Percentiles rank a stretch among this genome's conserved stretches.
phyloP scores from a whole-genome alignment of 2,113 vertebrate genomes.

The Stigmatopora argus region DNA sequence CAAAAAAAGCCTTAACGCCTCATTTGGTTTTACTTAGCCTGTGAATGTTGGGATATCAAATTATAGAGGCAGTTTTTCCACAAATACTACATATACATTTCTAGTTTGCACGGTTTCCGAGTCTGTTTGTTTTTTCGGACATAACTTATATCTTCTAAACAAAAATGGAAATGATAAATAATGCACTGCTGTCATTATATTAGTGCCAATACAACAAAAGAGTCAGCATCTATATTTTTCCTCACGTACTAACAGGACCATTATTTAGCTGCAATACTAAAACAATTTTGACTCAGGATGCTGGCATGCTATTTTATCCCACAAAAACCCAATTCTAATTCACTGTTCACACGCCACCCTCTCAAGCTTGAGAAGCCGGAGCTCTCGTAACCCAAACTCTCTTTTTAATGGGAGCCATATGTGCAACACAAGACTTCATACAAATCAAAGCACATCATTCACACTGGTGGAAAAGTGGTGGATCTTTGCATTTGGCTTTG shows the following conservation, averaged over 20 bases:
- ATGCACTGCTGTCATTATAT: slow-evolving; percentile 1
- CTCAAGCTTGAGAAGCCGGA: slow-evolving; percentile 29
- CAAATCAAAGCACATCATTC: slow-evolving; percentile 44
- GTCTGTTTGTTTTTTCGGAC: neutral
- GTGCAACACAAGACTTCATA: slow-evolving; percentile 33
- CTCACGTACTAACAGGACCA: slow-evolving; percentile 16
- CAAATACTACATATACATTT: neutral
- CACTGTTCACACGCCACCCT: slow-evolving; percentile 53
- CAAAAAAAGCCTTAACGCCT: no score
- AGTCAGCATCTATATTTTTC: slow-evolving; percentile 21
- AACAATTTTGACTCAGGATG: slow-evolving; percentile 42
- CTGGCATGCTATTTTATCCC: slow-evolving; percentile 38
- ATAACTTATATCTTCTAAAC: neutral
- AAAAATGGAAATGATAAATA: neutral
- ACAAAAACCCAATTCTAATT: slow-evolving; percentile 44
- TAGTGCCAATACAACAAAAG: slow-evolving; percentile 12
- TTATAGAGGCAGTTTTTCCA: neutral
- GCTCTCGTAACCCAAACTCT: slow-evolving; percentile 49
- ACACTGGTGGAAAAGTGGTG: slow-evolving; percentile 43
- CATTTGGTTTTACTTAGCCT: no score
- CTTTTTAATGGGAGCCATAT: slow-evolving; percentile 57
- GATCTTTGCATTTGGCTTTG: slow-evolving; percentile 43
- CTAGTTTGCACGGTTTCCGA: neutral
- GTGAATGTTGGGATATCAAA: no score
- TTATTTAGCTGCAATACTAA: slow-evolving; percentile 45